Base-by-base conservation (phyloP, 1,140 invertebrate genomes). In the Caenorhabditis remanei region DNA sequence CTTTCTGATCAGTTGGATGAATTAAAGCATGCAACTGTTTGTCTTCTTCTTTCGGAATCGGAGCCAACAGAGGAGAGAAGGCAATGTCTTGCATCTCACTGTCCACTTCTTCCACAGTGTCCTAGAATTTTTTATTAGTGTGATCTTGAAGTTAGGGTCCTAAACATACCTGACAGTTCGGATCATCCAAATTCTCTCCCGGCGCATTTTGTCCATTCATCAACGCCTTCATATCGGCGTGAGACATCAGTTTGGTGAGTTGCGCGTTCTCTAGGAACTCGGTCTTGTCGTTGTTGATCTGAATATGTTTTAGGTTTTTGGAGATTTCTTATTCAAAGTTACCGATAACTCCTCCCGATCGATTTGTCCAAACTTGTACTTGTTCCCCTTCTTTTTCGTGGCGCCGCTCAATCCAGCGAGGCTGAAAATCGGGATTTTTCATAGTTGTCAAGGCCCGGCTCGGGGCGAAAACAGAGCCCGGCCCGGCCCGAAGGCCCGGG, bases 221-320 rank as follows among this genome's bases (percentile, higher is more conserved):
- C 71, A 79, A 50, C n/a, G 71, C 71, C n/a, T 53, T 79, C 71
- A 79, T 40, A 79, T 79, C 71, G 16, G 71, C 71, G 53, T 79
- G 71, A 16, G 71, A 79, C 71, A 79, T 79, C n/a, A 79, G n/a
- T 24, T 79, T 79, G 9, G 71, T 79, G 40, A 79, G 19, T 53
- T 79, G 71, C 24, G 71, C 71, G n/a, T 79, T 79, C 46, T 79
- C 71, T n/a, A 79, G n/a, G 53, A 46, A 79, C 11, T 79, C 71
- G 3, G 71, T 79, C 24, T 79, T 79, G 46, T 79, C 71, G 19
- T 79, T 48, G 21, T 79, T 79, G 8, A 79, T 50, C 65, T 71
- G 65, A 71, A 71, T 46, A 0, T 46, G 9, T 65, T 7, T 40
- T 9, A 11, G 24, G 24, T 65, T 24, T 40, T 19, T 65, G 0